Evolutionary conservation across 2,888 invertebrate genomes (phyloP).

Genomic region (Plusia festucae): DNA sequence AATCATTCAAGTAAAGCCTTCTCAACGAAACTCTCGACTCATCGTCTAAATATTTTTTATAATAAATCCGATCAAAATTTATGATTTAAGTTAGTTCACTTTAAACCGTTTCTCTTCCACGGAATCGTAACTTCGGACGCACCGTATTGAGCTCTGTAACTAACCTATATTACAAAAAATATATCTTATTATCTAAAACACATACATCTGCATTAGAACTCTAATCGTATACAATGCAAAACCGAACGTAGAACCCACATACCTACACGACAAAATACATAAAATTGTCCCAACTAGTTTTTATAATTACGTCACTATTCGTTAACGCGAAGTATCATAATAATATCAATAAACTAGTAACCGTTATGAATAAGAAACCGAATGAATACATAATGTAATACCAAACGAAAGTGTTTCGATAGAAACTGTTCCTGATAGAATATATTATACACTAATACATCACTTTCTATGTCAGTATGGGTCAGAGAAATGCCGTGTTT

Average conservation of each 20-base stretch:
- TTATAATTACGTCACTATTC: conserved; percentile 1
- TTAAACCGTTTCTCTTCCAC: no score
- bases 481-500: conserved; percentile 20
- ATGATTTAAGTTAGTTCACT: no score
- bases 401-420: conserved; percentile 53
- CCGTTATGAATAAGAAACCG: conserved; percentile 35
- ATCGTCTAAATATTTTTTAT: no score
- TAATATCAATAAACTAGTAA: conserved; percentile 20
- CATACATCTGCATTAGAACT: no score
- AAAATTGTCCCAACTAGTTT: neutral
- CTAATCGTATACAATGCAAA: no score
- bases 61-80: no score
- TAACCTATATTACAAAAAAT: no score
- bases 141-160: no score
- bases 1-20: no score
- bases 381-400: conserved; percentile 45
- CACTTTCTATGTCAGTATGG: conserved; percentile 48
- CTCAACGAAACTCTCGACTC: no score
- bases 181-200: no score
- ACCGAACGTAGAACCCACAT: neutral
- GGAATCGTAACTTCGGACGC: no score
- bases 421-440: conserved; percentile 37
- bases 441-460: conserved; percentile 19
- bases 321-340: conserved; percentile 3
- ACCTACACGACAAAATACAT: neutral